A percentile compares a stretch with the other conserved stretches of the same genome.
These are phyloP conservation scores for Pelvicachromis taeniatus DNA, from an alignment of 2,113 vertebrate genomes.

Conservation along the genomic window DNA sequence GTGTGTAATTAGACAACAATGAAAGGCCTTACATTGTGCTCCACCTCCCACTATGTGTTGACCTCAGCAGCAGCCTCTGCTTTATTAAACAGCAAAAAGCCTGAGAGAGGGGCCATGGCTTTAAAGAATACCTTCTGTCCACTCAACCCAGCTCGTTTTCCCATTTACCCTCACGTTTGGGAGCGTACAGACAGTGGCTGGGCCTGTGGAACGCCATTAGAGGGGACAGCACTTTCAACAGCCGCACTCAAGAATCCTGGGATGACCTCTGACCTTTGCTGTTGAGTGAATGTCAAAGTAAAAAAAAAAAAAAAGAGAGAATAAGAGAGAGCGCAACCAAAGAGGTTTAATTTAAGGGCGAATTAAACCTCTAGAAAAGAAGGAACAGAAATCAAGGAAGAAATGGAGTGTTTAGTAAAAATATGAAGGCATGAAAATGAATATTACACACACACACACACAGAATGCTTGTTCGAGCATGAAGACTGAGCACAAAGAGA, in stretches of 20 bases:
- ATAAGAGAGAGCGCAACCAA: neutral
- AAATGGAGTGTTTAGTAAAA: constrained; percentile 14
- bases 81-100: constrained; percentile 79
- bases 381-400: neutral
- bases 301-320: neutral
- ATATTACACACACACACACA: neutral
- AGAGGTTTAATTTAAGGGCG: neutral
- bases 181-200: constrained; percentile 6
- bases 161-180: constrained; percentile 13
- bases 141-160: constrained; percentile 44
- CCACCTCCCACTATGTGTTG: constrained; percentile 75
- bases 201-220: constrained; percentile 42
- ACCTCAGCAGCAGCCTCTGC: constrained; percentile 78
- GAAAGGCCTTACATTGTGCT: constrained; percentile 69
- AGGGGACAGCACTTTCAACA: constrained; percentile 52
- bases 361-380: neutral
- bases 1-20: constrained; percentile 80
- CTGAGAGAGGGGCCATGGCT: constrained; percentile 74
- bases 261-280: constrained; percentile 5
- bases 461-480: constrained; percentile 24
- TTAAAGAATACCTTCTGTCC: constrained; percentile 65
- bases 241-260: neutral
- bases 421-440: constrained; percentile 7
- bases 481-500: constrained; percentile 37
- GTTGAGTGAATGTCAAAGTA: constrained; percentile 3